Conservation (phyloP, 2,888 invertebrate genomes). For the Nemotelus pantherinus region DNA sequence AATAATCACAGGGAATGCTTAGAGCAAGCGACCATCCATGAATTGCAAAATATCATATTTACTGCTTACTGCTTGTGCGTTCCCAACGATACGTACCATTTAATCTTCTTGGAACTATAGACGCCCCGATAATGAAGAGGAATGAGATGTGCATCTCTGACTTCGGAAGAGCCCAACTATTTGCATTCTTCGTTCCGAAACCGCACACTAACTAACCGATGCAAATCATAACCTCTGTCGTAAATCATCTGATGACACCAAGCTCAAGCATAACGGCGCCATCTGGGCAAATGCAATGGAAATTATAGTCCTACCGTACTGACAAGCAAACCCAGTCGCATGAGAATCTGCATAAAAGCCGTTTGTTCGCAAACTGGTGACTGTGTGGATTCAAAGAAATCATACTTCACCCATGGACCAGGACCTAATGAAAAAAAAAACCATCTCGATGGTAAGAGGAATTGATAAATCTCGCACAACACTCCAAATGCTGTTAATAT, state of each 20-base stretch:
- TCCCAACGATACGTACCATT: slow-evolving; percentile 5
- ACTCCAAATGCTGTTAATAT: slow-evolving; percentile 12
- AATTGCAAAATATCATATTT: neutral
- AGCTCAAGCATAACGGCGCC: slow-evolving; percentile 39
- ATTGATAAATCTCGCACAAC: slow-evolving; percentile 20
- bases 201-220: neutral
- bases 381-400: too few relatives aligned
- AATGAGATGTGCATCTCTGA: neutral
- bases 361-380: too few relatives aligned
- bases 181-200: neutral
- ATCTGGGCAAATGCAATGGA: slow-evolving; percentile 7
- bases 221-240: slow-evolving; percentile 36
- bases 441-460: neutral
- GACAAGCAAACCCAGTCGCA: neutral
- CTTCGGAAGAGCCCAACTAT: neutral
- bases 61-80: neutral
- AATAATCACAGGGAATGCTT: slow-evolving; percentile 41
- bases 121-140: slow-evolving; percentile 21
- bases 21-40: slow-evolving; percentile 5
- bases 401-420: too few relatives aligned
- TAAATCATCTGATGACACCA: slow-evolving; percentile 47
- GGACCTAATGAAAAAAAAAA: too few relatives aligned
- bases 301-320: neutral
- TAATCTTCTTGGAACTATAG: slow-evolving; percentile 4
- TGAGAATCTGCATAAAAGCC: too few relatives aligned